A percentile compares a stretch with the other conserved stretches of the same genome.
phyloP scores from a whole-genome alignment of 2,888 invertebrate genomes.

The Drosophila tanythrix region DNA sequence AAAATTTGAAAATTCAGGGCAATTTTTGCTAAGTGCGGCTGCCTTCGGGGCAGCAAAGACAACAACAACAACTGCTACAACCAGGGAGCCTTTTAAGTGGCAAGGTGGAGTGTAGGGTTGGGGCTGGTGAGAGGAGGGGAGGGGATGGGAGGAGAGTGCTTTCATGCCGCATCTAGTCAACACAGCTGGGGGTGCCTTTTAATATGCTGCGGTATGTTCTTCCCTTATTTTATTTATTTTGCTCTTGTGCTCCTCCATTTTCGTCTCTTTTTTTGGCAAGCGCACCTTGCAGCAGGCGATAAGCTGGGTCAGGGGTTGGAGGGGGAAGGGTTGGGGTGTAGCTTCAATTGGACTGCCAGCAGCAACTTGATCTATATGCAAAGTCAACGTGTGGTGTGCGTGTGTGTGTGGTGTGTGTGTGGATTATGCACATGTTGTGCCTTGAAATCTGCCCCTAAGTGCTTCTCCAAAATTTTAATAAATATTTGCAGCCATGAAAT shows the following conservation, averaged over 20 bases:
- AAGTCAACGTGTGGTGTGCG: constrained; percentile 19
- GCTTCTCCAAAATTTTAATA: constrained; percentile 59
- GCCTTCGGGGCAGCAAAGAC: constrained; percentile 52
- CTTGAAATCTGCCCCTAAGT: constrained; percentile 37
- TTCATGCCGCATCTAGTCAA: constrained; percentile 59
- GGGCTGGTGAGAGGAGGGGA: neutral
- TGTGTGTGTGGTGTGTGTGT: constrained; percentile 14
- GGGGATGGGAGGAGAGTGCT: neutral
- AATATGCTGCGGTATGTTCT: constrained; percentile 78
- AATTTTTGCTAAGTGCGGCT: constrained; percentile 19
- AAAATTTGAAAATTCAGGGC: neutral
- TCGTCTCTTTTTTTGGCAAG: constrained; percentile 41
- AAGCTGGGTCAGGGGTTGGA: constrained; percentile 53
- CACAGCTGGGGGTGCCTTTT: constrained; percentile 73
- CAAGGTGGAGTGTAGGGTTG: constrained; percentile 3
- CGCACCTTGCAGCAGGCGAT: constrained; percentile 75
- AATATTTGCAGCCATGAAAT: constrained; percentile 59
- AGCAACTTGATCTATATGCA: constrained; percentile 69
- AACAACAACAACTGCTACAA: constrained; percentile 26
- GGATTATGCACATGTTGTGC: constrained; percentile 74
- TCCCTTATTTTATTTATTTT: constrained; percentile 40
- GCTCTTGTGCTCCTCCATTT: constrained; percentile 16
- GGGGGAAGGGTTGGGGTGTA: neutral
- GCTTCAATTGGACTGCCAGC: constrained; percentile 21
- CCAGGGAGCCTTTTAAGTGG: constrained; percentile 62